A percentile compares a stretch with the other conserved stretches of the same genome.
These are phyloP conservation scores for Mystacornis crossleyi DNA, from an alignment of 2,113 vertebrate genomes.

Conservation along the genomic window DNA sequence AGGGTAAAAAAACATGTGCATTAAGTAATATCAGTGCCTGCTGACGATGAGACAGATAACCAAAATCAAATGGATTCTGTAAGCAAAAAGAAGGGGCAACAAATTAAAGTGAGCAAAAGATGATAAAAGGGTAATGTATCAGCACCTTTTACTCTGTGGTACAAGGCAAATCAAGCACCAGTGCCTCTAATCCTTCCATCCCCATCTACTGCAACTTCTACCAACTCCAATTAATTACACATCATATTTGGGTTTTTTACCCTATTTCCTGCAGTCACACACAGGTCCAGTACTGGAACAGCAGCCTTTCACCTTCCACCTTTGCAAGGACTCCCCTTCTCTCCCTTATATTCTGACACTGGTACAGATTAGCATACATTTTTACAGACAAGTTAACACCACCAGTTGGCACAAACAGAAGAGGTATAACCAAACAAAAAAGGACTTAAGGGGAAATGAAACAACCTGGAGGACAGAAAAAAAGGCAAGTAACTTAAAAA, in stretches of 20 bases:
- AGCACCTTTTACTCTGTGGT: background rate
- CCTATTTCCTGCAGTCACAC: background rate
- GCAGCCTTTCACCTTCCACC: background rate
- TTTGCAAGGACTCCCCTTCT: background rate
- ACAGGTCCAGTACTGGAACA: background rate
- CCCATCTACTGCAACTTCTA: background rate
- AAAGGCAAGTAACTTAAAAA: background rate
- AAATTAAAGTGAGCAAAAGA: background rate
- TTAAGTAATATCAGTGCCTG: background rate
- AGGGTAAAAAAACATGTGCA: background rate
- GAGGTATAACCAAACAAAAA: background rate
- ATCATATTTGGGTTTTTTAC: background rate
- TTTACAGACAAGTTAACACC: background rate
- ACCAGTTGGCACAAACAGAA: background rate
- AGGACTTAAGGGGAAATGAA: background rate
- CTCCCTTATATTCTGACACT: background rate
- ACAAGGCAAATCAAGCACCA: background rate
- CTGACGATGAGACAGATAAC: constrained; percentile 7
- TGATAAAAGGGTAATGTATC: background rate
- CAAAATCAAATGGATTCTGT: constrained; percentile 27
- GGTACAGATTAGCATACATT: background rate
- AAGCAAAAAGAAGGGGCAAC: background rate
- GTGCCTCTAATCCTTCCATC: background rate
- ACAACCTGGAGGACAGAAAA: background rate
- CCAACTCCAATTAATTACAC: background rate